Percentiles rank a stretch among this genome's conserved stretches.
These are phyloP conservation scores for cat (Felis catus) DNA, from an alignment of 2,113 vertebrate genomes.

Conservation along the genomic window DNA sequence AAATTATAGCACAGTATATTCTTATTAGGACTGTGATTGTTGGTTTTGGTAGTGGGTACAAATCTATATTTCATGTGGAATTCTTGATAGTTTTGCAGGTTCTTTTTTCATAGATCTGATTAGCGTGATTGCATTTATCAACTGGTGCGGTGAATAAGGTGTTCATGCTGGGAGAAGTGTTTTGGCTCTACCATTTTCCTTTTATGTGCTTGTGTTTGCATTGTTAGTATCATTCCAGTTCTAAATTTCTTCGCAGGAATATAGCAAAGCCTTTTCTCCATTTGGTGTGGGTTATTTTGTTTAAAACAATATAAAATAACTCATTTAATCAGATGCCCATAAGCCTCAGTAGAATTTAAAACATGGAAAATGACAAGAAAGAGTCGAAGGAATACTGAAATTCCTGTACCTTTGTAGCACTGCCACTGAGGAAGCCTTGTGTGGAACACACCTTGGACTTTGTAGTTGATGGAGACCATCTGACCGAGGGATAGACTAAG, in stretches of 20 bases:
- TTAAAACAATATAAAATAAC: background rate
- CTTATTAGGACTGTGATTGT: background rate
- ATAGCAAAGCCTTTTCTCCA: constrained; percentile 8
- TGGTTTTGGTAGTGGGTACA: background rate
- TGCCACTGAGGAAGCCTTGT: background rate
- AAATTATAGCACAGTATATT: background rate
- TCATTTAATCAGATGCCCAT: background rate
- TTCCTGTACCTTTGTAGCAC: background rate
- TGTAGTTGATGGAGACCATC: background rate
- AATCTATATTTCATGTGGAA: background rate
- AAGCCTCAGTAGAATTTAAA: background rate
- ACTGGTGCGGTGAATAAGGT: background rate
- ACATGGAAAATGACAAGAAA: background rate
- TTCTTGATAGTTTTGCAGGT: background rate
- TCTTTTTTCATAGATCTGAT: background rate
- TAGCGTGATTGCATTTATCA: background rate
- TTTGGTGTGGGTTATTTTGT: background rate
- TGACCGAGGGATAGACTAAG: background rate
- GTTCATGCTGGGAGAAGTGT: background rate
- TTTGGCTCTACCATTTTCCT: background rate
- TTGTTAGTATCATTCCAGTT: background rate
- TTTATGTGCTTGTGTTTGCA: background rate
- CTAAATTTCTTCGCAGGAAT: background rate
- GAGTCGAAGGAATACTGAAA: background rate
- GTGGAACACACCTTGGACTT: background rate